Conservation (phyloP, 2,888 invertebrate genomes). For the Hirtodrosophila trivittata region DNA sequence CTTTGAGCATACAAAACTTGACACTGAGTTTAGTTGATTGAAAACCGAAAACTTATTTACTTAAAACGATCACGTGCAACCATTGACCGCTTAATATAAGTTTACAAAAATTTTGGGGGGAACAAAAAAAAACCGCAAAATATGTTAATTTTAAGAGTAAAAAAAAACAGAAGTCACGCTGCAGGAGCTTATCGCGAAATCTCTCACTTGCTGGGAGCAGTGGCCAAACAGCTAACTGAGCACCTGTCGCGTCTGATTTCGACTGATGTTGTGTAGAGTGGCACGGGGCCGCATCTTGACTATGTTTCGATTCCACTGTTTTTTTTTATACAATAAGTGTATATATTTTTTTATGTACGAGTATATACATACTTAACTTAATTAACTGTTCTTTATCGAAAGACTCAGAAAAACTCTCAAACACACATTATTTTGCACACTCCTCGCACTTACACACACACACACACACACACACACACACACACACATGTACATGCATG, state of each 20-base stretch:
- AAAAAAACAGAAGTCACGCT: not conserved
- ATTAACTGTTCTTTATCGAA: constrained; percentile 57
- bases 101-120: constrained; percentile 1
- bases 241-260: constrained; percentile 42
- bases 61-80: constrained; percentile 28
- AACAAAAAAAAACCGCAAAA: not conserved
- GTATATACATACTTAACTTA: constrained; percentile 21
- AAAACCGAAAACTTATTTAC: constrained; percentile 2
- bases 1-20: not conserved
- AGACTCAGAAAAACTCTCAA: constrained; percentile 10
- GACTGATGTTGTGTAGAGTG: constrained; percentile 38
- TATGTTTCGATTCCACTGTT: constrained; percentile 49
- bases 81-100: constrained; percentile 31
- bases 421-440: not conserved
- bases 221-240: constrained; percentile 28
- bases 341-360: constrained; percentile 5
- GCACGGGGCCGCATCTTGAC: constrained; percentile 43
- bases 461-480: not conserved
- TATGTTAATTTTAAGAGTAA: not conserved
- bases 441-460: constrained; percentile 3
- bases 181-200: constrained; percentile 18
- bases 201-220: not conserved
- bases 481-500: not conserved
- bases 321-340: constrained; percentile 1
- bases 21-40: not conserved